Evolutionary conservation across 2,797 vertebrate genomes (phyloP), one percentile per base, ranked within the genome.

Genomic region (Odontamblyopus lacepedii): DNA sequence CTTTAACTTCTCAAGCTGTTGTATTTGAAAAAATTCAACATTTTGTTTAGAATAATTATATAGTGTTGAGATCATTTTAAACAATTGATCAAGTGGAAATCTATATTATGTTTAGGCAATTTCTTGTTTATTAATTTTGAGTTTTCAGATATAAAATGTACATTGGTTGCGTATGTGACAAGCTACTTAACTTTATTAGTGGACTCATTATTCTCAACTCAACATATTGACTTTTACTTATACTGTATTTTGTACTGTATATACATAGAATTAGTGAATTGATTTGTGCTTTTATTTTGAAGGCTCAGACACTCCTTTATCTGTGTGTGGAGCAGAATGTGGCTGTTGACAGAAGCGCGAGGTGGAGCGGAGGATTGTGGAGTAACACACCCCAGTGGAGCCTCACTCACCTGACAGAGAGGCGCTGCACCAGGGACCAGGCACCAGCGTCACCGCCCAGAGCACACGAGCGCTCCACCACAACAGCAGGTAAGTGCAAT

Each of bases 281-380:
- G 15, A 3, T 32, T 23, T 29, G 9, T 9, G 5, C 80, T 84
- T 81, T 84, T 84, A 86, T 73, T 84, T 63, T 84, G 73, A 87
- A 87, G 64, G 65, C 16, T n/a, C 6, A 6, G 5, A 27, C 18
- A 38, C 67, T 27, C 19, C 29, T 76, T 57, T 70, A 63, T 65
- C 1, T 9, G 13, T 5, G 48, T 53, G 15, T 66, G 2, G 65
- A 55, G 27, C 29, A 0, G 23, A 68, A 1, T 59, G 56, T 60
- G 67, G 12, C 1, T 30, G 32, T 12, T 75, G 78, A 69, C 48
- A 5, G 60, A 61, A 61, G 38, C 38, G 63, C 23, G 65, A 63
- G 26, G 74, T 29, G 64, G 48, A 8, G 29, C 53, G 26, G 53
- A 32, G 70, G 61, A 11, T 73, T 60, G 78, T 61, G 71, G 29